These are phyloP conservation scores for Aulostomus chinensis DNA, from an alignment of 2,797 vertebrate species.

Conservation along the genomic window DNA sequence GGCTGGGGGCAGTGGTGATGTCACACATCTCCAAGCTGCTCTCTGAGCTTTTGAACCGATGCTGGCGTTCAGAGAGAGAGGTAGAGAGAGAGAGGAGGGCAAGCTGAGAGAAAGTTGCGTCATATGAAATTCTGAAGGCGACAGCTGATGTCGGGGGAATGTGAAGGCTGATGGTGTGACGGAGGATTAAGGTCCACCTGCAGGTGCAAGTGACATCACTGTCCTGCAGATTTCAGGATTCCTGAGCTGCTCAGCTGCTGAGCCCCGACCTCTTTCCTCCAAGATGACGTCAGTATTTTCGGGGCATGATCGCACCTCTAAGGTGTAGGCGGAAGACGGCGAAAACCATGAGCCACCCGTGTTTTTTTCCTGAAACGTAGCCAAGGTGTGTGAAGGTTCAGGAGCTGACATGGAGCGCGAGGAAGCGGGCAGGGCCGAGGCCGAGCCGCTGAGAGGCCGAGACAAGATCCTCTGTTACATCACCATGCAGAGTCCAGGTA, in stretches of 20 bases:
- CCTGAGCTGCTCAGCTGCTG: too few species aligned
- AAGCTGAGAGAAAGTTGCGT: conserved; percentile 36
- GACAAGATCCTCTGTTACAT: conserved; percentile 78
- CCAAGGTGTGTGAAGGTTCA: conserved; percentile 39
- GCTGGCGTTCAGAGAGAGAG: conserved; percentile 12
- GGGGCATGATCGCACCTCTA: background rate
- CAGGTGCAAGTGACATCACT: too few species aligned
- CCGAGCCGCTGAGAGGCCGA: conserved; percentile 31
- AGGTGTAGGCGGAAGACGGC: conserved; percentile 6
- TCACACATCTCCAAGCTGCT: conserved; percentile 93
- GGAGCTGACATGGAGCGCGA: conserved; percentile 32
- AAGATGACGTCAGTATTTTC: conserved; percentile 17
- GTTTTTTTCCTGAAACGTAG: conserved; percentile 4
- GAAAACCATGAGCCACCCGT: background rate
- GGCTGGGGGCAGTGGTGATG: conserved; percentile 85
- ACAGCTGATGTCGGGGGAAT: conserved; percentile 70
- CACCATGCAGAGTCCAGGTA: conserved; percentile 89
- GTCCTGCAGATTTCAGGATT: too few species aligned
- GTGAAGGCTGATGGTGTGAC: too few species aligned
- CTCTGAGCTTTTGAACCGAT: conserved; percentile 89
- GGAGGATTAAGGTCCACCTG: too few species aligned
- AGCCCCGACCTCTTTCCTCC: background rate
- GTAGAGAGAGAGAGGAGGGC: too few species aligned
- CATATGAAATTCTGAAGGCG: conserved; percentile 12
- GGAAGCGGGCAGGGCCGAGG: conserved; percentile 30